These are phyloP conservation scores for Apteryx mantelli DNA, from an alignment of 2,113 vertebrate species.

Conservation along the genomic window DNA sequence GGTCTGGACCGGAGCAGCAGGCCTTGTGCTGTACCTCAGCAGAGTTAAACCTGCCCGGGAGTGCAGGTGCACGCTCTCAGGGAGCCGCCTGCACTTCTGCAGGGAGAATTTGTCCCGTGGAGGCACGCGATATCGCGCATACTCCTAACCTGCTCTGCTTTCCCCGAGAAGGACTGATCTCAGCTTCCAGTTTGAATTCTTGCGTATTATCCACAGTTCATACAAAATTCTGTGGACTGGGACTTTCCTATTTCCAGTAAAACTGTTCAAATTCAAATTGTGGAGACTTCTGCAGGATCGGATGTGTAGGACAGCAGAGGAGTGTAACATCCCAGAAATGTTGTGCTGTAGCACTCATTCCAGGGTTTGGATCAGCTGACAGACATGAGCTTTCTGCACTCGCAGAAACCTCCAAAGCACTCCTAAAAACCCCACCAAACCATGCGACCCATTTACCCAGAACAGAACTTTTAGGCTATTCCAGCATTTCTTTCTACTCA, in stretches of 20 bases:
- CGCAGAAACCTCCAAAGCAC: background rate
- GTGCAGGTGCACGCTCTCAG: background rate
- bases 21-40: background rate
- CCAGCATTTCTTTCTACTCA: background rate
- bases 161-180: background rate
- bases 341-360: background rate
- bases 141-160: background rate
- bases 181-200: background rate
- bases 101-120: background rate
- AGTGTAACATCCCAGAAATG: background rate
- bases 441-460: background rate
- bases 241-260: background rate
- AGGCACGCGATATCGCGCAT: accelerated
- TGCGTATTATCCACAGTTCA: background rate
- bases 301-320: background rate
- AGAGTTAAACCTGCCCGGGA: accelerated
- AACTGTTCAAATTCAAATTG: background rate
- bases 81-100: background rate
- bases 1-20: background rate
- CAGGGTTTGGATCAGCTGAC: background rate
- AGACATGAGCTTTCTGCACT: background rate
- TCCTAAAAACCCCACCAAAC: background rate
- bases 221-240: background rate
- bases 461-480: background rate
- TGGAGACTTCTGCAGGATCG: background rate